phyloP scores from a whole-genome alignment of 2,888 invertebrate genomes.

The Steinernema hermaphroditum region DNA sequence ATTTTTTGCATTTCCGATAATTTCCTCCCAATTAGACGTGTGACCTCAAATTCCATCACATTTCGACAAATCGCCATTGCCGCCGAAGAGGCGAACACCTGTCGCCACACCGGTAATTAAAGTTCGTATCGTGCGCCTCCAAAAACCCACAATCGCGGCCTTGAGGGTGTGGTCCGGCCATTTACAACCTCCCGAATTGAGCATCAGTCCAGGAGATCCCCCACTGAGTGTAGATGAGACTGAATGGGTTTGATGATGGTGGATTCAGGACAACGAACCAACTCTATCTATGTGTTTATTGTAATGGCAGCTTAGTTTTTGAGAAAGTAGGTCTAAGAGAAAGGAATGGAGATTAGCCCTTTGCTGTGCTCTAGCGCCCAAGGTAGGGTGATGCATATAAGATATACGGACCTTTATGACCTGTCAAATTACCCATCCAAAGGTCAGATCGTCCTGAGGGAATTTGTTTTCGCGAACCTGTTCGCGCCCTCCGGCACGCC shows the following conservation, averaged over 20 bases:
- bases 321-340: no score
- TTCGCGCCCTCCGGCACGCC: constrained; percentile 6
- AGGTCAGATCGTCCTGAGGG: neutral
- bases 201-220: neutral
- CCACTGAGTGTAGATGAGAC: neutral
- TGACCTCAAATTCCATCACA: constrained; percentile 13
- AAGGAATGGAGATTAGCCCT: no score
- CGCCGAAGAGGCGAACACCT: neutral
- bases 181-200: constrained; percentile 30
- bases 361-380: no score
- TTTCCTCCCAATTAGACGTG: neutral
- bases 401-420: neutral
- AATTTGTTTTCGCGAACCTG: constrained; percentile 9
- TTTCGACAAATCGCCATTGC: neutral
- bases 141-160: constrained; percentile 19
- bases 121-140: neutral
- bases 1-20: neutral
- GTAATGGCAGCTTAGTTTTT: no score
- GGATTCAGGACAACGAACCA: no score
- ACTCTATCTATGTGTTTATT: no score
- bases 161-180: neutral
- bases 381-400: no score
- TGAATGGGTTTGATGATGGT: neutral
- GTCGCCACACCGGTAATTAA: constrained; percentile 18
- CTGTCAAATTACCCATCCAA: neutral